A percentile compares a stretch with the other conserved stretches of the same genome.
phyloP scores from a whole-genome alignment of 2,797 vertebrate genomes.

The Girardinus metallicus region DNA sequence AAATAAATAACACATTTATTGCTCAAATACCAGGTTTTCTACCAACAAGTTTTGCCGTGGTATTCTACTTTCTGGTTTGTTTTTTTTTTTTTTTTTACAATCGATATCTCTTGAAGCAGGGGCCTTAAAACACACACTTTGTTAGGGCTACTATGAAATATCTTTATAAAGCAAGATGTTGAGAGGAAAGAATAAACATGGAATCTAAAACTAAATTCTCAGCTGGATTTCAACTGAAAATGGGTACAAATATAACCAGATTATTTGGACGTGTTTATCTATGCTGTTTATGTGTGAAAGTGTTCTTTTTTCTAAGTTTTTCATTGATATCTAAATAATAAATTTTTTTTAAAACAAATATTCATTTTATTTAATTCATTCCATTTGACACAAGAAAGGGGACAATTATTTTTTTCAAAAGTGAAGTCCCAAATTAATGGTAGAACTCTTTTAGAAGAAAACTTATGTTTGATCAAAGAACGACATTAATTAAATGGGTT shows the following conservation, averaged over 20 bases:
- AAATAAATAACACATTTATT: neutral
- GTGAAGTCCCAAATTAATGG: neutral
- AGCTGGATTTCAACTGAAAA: neutral
- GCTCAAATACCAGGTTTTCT: neutral
- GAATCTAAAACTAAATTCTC: neutral
- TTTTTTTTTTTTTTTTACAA: too few relatives aligned
- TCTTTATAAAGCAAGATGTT: neutral
- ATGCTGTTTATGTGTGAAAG: neutral
- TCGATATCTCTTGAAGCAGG: neutral
- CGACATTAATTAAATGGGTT: neutral
- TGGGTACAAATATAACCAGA: neutral
- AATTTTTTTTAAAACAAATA: too few relatives aligned
- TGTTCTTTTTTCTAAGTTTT: neutral
- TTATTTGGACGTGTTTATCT: neutral
- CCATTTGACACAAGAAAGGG: neutral
- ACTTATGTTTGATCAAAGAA: neutral
- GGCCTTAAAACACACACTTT: neutral
- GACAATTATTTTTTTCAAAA: neutral
- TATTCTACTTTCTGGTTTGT: neutral
- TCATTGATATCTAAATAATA: neutral
- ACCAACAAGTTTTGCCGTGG: neutral
- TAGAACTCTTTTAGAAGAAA: neutral
- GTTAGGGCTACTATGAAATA: neutral
- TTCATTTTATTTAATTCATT: neutral
- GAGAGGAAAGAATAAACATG: neutral